A percentile compares a stretch with the other conserved stretches of the same genome.
These are phyloP conservation scores for Gasterosteus nipponicus DNA, from an alignment of 2,113 vertebrate genomes.

Conservation along the genomic window DNA sequence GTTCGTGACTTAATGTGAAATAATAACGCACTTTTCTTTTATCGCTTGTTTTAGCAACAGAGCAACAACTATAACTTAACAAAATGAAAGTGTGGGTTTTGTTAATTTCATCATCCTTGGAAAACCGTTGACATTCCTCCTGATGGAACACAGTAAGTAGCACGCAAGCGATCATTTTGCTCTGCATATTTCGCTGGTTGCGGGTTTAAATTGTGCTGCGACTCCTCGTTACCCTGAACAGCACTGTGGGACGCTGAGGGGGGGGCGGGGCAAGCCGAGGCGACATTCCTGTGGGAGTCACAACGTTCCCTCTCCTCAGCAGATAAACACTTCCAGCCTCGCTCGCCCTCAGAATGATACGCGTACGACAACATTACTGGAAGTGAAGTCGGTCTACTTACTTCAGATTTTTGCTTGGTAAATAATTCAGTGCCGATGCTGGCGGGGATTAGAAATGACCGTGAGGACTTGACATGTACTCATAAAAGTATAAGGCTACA, in stretches of 20 bases:
- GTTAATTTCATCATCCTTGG: slow-evolving; percentile 14
- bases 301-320: slow-evolving; percentile 51
- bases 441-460: slow-evolving; percentile 21
- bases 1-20: slow-evolving; percentile 24
- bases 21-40: slow-evolving; percentile 6
- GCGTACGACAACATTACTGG: slow-evolving; percentile 76
- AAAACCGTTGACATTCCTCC: slow-evolving; percentile 9
- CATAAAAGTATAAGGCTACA: slow-evolving; percentile 20
- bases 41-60: background rate
- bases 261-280: slow-evolving; percentile 63
- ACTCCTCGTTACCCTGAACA: slow-evolving; percentile 36
- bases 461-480: slow-evolving; percentile 10
- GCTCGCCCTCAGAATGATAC: slow-evolving; percentile 43
- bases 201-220: slow-evolving; percentile 46
- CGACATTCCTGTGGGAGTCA: slow-evolving; percentile 75
- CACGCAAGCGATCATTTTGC: slow-evolving; percentile 36
- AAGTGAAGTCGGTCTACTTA: slow-evolving; percentile 68
- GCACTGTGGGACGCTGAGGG: slow-evolving; percentile 36
- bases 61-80: slow-evolving; percentile 15
- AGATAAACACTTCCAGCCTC: slow-evolving; percentile 47
- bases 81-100: slow-evolving; percentile 11
- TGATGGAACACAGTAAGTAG: slow-evolving; percentile 19
- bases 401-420: slow-evolving; percentile 37
- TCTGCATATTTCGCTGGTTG: slow-evolving; percentile 46
- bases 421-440: slow-evolving; percentile 43